phyloP scores from a whole-genome alignment of 2,888 invertebrate species.

The Operophtera brumata region DNA sequence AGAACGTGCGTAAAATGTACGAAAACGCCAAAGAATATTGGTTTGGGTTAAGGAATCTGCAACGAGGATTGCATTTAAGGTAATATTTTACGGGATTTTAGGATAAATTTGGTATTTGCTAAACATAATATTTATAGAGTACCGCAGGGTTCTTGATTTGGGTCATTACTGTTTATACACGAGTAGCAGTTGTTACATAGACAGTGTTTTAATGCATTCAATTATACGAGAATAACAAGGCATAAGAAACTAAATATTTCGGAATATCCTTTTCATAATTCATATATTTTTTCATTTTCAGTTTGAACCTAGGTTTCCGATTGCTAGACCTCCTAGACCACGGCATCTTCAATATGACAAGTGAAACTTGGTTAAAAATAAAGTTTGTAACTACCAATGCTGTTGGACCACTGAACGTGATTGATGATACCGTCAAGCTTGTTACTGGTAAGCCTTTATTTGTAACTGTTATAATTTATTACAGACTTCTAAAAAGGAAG shows the following conservation, averaged over 20 bases:
- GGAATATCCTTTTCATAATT: background rate
- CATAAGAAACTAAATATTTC: background rate
- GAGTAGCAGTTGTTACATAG: background rate
- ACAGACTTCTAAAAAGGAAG: too few species aligned
- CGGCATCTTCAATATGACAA: conserved; percentile 53
- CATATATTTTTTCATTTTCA: conserved; percentile 36
- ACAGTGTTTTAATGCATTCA: background rate
- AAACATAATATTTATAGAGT: background rate
- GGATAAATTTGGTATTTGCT: background rate
- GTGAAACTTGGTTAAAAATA: conserved; percentile 54
- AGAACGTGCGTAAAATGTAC: conserved; percentile 36
- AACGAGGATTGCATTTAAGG: conserved; percentile 59
- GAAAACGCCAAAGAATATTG: conserved; percentile 53
- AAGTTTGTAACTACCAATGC: conserved; percentile 49
- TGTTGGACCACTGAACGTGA: conserved; percentile 50
- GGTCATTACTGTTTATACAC: background rate
- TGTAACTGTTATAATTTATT: too few species aligned
- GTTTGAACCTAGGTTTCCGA: conserved; percentile 58
- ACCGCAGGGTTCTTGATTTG: conserved; percentile 1
- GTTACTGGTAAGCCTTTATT: conserved; percentile 59
- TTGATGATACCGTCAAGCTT: conserved; percentile 55
- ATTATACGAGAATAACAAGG: background rate
- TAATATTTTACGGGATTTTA: conserved; percentile 27
- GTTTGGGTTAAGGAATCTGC: conserved; percentile 53
- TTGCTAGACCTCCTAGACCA: conserved; percentile 62